These are phyloP conservation scores for Tachina fera DNA, from an alignment of 2,888 invertebrate genomes.

Conservation along the genomic window DNA sequence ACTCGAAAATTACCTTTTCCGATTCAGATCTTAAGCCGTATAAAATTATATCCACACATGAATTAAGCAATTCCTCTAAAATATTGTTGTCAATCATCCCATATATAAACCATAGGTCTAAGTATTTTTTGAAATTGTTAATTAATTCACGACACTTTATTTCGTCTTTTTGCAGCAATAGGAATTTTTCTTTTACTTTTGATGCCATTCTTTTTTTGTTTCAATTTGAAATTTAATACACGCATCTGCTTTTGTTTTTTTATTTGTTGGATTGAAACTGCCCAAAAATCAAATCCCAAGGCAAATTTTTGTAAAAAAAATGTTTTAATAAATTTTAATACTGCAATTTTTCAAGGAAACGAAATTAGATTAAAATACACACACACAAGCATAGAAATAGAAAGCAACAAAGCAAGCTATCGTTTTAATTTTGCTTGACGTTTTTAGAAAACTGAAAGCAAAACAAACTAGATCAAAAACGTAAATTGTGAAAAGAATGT, in stretches of 20 bases:
- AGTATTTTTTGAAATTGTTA: constrained; percentile 67
- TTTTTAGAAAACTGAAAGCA: too few relatives aligned
- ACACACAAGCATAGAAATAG: neutral
- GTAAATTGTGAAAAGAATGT: too few relatives aligned
- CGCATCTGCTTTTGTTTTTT: constrained; percentile 54
- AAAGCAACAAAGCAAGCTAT: neutral
- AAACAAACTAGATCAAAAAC: too few relatives aligned
- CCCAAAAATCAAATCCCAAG: constrained; percentile 1
- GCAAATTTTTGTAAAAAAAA: constrained; percentile 7
- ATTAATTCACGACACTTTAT: constrained; percentile 65
- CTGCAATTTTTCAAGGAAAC: too few relatives aligned
- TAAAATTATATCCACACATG: constrained; percentile 76
- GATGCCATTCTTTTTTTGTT: constrained; percentile 56
- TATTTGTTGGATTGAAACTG: constrained; percentile 12
- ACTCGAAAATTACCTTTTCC: constrained; percentile 59
- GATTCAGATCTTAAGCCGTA: constrained; percentile 74
- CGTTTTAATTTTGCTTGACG: too few relatives aligned
- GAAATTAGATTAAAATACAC: too few relatives aligned
- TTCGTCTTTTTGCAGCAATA: constrained; percentile 53
- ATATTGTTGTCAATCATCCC: constrained; percentile 35
- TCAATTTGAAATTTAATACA: constrained; percentile 39
- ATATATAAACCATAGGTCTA: constrained; percentile 71
- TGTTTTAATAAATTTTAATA: neutral
- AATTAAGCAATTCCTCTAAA: constrained; percentile 70
- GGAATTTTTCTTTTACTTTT: constrained; percentile 66